phyloP scores from a whole-genome alignment of 2,797 vertebrate genomes.

The Paratrypauchen microcephalus region DNA sequence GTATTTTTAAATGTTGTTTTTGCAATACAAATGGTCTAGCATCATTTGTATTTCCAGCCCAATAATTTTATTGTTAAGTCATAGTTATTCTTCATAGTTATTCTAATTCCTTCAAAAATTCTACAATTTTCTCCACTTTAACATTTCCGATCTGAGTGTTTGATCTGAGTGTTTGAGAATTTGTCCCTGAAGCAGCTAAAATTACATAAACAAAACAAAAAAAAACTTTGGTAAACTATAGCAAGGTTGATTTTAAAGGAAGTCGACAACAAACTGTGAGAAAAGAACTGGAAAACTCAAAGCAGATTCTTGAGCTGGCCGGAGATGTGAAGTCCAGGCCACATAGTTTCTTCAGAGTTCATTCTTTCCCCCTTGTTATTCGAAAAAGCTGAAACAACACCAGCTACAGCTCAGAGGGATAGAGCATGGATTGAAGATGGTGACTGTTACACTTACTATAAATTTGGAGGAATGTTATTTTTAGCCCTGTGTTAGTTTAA shows the following conservation, averaged over 20 bases:
- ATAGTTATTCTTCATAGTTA: too few relatives aligned
- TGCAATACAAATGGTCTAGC: too few relatives aligned
- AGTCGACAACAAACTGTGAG: constrained; percentile 49
- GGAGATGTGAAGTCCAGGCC: constrained; percentile 53
- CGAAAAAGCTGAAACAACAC: constrained; percentile 31
- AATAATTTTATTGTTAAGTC: too few relatives aligned
- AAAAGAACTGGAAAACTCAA: constrained; percentile 37
- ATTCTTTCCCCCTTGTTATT: constrained; percentile 38
- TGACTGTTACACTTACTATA: constrained; percentile 5
- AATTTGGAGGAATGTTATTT: constrained; percentile 1
- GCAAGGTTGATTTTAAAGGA: constrained; percentile 44
- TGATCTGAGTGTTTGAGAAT: constrained; percentile 30
- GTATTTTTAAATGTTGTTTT: background rate
- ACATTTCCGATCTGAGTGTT: constrained; percentile 3
- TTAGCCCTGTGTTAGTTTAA: background rate
- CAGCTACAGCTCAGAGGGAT: constrained; percentile 16
- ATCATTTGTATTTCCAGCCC: too few relatives aligned
- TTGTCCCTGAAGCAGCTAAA: constrained; percentile 44
- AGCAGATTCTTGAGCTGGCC: constrained; percentile 43
- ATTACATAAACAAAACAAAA: constrained; percentile 58
- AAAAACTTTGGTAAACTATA: constrained; percentile 51
- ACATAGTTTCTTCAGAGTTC: constrained; percentile 35
- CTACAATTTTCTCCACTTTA: too few relatives aligned
- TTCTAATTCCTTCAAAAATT: too few relatives aligned
- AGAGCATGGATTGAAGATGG: constrained; percentile 4